A percentile compares a stretch with the other conserved stretches of the same genome.
Evolutionary conservation across 2,888 invertebrate genomes (phyloP).

Genomic region (Ophonus ardosiacus): DNA sequence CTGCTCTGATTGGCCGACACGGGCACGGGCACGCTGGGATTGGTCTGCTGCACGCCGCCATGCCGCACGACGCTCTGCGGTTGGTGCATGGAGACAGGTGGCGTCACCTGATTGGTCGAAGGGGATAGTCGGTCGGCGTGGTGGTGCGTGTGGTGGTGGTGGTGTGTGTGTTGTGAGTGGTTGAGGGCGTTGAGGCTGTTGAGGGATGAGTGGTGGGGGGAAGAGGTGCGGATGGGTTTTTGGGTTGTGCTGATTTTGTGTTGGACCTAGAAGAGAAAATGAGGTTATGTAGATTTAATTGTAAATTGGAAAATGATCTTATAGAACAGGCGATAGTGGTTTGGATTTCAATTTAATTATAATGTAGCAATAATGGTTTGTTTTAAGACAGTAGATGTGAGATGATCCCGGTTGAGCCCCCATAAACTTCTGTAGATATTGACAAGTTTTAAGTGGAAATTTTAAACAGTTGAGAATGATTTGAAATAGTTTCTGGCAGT

Average conservation of each 20-base stretch:
- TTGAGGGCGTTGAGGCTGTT: conserved; percentile 60
- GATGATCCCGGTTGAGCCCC: too few relatives aligned
- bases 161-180: conserved; percentile 78
- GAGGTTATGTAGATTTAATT: too few relatives aligned
- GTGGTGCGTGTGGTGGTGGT: conserved; percentile 81
- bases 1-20: neutral
- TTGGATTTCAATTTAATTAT: too few relatives aligned
- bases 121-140: conserved; percentile 82
- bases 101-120: conserved; percentile 65
- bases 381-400: too few relatives aligned
- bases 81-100: conserved; percentile 48
- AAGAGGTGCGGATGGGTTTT: conserved; percentile 73
- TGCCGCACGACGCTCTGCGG: neutral
- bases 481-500: too few relatives aligned
- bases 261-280: conserved; percentile 67
- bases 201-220: conserved; percentile 70
- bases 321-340: too few relatives aligned
- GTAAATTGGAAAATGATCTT: too few relatives aligned
- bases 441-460: too few relatives aligned
- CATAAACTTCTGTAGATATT: too few relatives aligned
- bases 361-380: too few relatives aligned
- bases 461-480: too few relatives aligned
- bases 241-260: conserved; percentile 73
- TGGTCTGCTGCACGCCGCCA: neutral
- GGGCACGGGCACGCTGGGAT: too few relatives aligned